phyloP scores from a whole-genome alignment of 2,888 invertebrate genomes.

The Biston betularia region DNA sequence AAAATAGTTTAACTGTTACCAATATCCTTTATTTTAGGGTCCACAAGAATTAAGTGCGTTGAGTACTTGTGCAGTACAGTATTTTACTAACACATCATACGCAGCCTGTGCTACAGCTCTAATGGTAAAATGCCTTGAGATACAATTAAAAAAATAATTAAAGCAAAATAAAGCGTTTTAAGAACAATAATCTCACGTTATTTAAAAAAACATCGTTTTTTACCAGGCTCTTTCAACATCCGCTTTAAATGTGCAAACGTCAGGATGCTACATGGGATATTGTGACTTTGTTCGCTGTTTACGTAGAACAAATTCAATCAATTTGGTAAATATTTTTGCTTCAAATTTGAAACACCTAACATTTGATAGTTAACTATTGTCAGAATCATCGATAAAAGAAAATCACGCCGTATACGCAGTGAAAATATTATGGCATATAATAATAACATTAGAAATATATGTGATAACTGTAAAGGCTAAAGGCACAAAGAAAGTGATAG shows the following conservation, averaged over 20 bases:
- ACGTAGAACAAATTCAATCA: constrained; percentile 83
- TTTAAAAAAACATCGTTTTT: constrained; percentile 10
- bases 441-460: too few species aligned
- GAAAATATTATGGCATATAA: too few species aligned
- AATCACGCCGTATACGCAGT: too few species aligned
- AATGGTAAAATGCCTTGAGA: constrained; percentile 62
- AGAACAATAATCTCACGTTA: not conserved
- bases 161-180: not conserved
- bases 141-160: too few species aligned
- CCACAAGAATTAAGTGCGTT: constrained; percentile 83
- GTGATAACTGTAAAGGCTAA: too few species aligned
- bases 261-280: constrained; percentile 86
- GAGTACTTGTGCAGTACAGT: constrained; percentile 83
- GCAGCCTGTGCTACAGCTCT: constrained; percentile 80
- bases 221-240: constrained; percentile 75
- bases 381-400: too few species aligned
- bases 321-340: constrained; percentile 72
- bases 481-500: too few species aligned
- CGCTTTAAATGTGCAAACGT: constrained; percentile 77
- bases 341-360: too few species aligned
- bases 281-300: constrained; percentile 87
- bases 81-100: constrained; percentile 83
- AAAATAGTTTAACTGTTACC: too few species aligned
- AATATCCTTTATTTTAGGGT: constrained; percentile 66
- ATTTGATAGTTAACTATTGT: too few species aligned